A percentile compares a stretch with the other conserved stretches of the same genome.
These are phyloP conservation scores for Sarcophaga caerulescens DNA, from an alignment of 2,888 invertebrate genomes.

Conservation along the genomic window DNA sequence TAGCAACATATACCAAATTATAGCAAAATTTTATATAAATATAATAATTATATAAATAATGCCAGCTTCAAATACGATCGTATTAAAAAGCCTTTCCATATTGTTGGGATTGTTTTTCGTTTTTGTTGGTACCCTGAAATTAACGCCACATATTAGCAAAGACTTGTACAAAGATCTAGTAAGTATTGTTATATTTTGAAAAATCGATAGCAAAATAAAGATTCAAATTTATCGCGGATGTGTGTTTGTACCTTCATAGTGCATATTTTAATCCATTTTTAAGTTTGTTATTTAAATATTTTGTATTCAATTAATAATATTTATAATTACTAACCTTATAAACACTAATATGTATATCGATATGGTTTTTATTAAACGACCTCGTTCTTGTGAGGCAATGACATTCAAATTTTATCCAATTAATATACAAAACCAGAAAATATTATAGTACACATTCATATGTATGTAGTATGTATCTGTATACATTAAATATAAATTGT, in stretches of 20 bases:
- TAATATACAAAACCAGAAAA: background rate
- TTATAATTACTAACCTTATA: constrained; percentile 20
- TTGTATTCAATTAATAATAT: background rate
- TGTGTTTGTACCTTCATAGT: background rate
- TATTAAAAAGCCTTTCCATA: constrained; percentile 94
- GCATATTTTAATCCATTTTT: background rate
- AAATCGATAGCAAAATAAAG: background rate
- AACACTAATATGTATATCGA: background rate
- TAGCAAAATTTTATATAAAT: constrained; percentile 42
- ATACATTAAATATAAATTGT: background rate
- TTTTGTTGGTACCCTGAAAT: constrained; percentile 95
- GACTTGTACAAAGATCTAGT: constrained; percentile 98
- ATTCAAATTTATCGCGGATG: background rate
- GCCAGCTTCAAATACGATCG: constrained; percentile 85
- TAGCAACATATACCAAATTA: constrained; percentile 3
- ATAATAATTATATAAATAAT: constrained; percentile 71
- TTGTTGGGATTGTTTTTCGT: constrained; percentile 96
- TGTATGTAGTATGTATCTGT: constrained; percentile 33
- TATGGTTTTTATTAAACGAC: constrained; percentile 48
- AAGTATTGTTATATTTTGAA: constrained; percentile 80
- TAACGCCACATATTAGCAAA: constrained; percentile 94
- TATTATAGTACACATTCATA: constrained; percentile 8
- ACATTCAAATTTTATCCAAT: constrained; percentile 54
- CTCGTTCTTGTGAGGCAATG: constrained; percentile 65
- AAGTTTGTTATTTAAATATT: constrained; percentile 17